phyloP scores from a whole-genome alignment of 1,140 invertebrate genomes.

The Zaprionus camerounensis region DNA sequence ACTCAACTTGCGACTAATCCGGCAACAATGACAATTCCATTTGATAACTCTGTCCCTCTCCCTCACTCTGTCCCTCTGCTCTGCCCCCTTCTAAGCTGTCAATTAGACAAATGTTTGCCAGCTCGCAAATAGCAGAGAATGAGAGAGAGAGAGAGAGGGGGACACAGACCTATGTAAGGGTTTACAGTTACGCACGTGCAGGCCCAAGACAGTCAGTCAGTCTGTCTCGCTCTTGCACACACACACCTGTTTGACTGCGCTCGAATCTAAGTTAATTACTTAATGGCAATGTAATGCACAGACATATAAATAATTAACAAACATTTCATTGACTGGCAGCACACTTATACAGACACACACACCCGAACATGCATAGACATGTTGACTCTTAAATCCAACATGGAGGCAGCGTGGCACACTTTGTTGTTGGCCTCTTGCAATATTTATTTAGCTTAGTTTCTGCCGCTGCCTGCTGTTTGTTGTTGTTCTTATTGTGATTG shows the following conservation, averaged over 20 bases:
- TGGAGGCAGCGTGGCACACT: constrained; percentile 43
- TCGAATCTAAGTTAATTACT: constrained; percentile 75
- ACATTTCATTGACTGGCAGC: constrained; percentile 77
- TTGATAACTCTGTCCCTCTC: constrained; percentile 5
- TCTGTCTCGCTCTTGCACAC: constrained; percentile 13
- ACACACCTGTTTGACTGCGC: constrained; percentile 30
- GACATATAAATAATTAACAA: constrained; percentile 78
- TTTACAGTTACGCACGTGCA: constrained; percentile 4
- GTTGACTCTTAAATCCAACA: constrained; percentile 50
- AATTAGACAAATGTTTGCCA: constrained; percentile 24
- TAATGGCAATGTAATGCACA: constrained; percentile 79
- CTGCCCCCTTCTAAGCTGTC: background rate
- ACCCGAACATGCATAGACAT: constrained; percentile 7
- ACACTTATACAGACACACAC: constrained; percentile 10
- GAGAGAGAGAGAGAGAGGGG: constrained; percentile 17
- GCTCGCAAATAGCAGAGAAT: constrained; percentile 18
- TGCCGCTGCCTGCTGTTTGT: constrained; percentile 27
- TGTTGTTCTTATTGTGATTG: constrained; percentile 21
- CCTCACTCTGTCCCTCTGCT: background rate
- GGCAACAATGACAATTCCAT: constrained; percentile 29
- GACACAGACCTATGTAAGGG: background rate
- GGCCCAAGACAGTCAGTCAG: background rate
- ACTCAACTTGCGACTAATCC: background rate
- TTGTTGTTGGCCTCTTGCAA: constrained; percentile 47
- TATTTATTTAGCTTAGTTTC: constrained; percentile 53